Base-by-base conservation (phyloP, 2,113 vertebrate genomes). In the Gallinago undulata region DNA sequence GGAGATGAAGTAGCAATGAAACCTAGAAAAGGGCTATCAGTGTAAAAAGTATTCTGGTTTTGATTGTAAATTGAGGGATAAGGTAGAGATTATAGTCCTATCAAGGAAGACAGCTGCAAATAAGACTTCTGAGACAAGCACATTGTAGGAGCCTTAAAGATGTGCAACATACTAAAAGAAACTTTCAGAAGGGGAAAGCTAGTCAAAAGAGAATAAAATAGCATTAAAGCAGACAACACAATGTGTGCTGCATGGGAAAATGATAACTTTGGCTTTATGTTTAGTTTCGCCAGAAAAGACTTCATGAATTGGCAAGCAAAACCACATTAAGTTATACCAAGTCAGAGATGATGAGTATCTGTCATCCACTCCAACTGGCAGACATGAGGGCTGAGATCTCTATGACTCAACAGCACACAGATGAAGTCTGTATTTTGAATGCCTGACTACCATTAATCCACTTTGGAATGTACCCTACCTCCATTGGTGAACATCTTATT, bases 401-500 rank as follows among this genome's bases (percentile, higher is more conserved):
- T 12, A 18, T 51, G 11, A 37, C 31, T 25, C 28, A 90, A 51
- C 22, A 59, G 25, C 17, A 77, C 0, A 2, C 22, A 76, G 14
- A 77, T 18, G 3, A 56, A 86, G 8, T 21, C 18, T 43, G 53
- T 21, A 14, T 43, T 84, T 27, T 31, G 57, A 91, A 89, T n/a
- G 37, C 22, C 37, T 47, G 27, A 57, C 11, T 35, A 64, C 8
- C 35, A 77, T 67, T 53, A 67, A 77, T 51, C 31, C 19, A 45
- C 27, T 56, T 55, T 33, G 25, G 33, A 62, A 55, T 6, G n/a
- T 15, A 84, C 92, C 98, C 95, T 96, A 99, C 99, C 99, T 98
- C 99, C 98, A 68, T 98, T 99, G 95, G 86, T 99, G 96, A 99
- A 99, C 99, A 99, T 99, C 96, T 99, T 99, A 96, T 99, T 99